Conservation (phyloP, 2,797 vertebrate genomes). For the Coranthus polyacanthus region DNA sequence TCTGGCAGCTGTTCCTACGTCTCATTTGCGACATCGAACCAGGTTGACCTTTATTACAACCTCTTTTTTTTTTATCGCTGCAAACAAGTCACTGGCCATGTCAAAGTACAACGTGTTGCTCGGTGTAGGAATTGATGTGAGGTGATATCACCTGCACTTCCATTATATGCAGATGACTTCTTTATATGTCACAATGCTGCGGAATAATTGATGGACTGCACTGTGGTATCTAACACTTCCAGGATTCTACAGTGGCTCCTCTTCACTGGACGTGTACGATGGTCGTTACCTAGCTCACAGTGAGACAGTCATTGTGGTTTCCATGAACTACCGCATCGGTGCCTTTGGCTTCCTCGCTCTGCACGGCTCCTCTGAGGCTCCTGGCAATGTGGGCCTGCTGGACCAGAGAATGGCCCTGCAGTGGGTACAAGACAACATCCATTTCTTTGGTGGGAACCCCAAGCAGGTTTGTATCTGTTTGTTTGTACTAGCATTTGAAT, state of each 20-base stretch:
- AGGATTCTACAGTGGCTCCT: constrained; percentile 91
- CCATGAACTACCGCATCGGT: constrained; percentile 94
- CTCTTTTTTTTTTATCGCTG: too few relatives aligned
- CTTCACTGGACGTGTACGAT: constrained; percentile 94
- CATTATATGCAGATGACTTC: neutral
- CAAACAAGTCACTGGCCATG: too few relatives aligned
- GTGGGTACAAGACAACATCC: constrained; percentile 92
- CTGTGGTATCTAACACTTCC: constrained; percentile 10
- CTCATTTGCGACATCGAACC: too few relatives aligned
- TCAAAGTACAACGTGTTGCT: too few relatives aligned
- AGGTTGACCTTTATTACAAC: too few relatives aligned
- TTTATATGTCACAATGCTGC: neutral
- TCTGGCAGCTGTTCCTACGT: too few relatives aligned
- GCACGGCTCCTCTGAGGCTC: constrained; percentile 90
- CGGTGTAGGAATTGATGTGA: too few relatives aligned
- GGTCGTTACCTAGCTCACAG: constrained; percentile 90
- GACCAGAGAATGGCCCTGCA: constrained; percentile 93
- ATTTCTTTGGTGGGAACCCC: constrained; percentile 91
- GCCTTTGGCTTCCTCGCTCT: constrained; percentile 93
- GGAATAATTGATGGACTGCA: neutral
- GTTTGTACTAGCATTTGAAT: neutral
- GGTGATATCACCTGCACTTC: neutral
- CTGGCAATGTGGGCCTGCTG: constrained; percentile 91
- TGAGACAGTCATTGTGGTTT: constrained; percentile 90
- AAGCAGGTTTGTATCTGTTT: constrained; percentile 64